Evolutionary conservation across 2,888 invertebrate genomes (phyloP), one percentile per base, ranked within the genome.

Genomic region (Prosopocoilus inquinatus): DNA sequence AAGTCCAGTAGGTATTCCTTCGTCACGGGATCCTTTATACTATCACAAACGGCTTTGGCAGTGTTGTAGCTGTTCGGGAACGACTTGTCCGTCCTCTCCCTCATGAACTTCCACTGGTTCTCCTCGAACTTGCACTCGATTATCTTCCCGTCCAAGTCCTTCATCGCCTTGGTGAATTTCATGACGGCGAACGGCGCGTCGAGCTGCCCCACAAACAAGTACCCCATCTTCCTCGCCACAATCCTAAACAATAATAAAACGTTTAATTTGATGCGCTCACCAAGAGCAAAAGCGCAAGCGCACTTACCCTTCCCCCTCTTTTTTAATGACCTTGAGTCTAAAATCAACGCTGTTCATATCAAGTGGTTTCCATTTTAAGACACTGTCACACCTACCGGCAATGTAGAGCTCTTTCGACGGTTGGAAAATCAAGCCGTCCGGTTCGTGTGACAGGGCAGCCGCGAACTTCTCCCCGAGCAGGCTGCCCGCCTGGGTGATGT

Each of bases 391-490:
- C 4, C 86, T 82, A 0, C 99, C 99, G 5, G 91, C 79, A 9
- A 82, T 80, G 72, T 99, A 99, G 0, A 89, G 86, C 88, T 90
- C 91, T 59, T 84, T 81, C 0, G 89, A 83, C 0, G 99, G 99
- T 74, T 99, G 99, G 75, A 98, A 99, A 70, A 99, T 95, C 9
- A 99, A 82, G 13, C 99, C 99, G 72, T 99, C 99, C 0, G 97
- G 96, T 75, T 98, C 96, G 72, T 99, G 99, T 0, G 86, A 82
- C 12, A 99, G 79, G 34, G 88, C 84, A 64, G 86, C 86, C 0
- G 90, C 86, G 77, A 99, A 98, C 70, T 93, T 92, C 43, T 91
- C 91, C 9, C 90, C 86, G 2, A 94, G 77, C 12, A 94, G 78
- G 66, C 82, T 84, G 3, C 78, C 81, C 0, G 93, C 84, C 75